Evolutionary conservation across 2,797 vertebrate genomes (phyloP).

Genomic region (Lacerta agilis): DNA sequence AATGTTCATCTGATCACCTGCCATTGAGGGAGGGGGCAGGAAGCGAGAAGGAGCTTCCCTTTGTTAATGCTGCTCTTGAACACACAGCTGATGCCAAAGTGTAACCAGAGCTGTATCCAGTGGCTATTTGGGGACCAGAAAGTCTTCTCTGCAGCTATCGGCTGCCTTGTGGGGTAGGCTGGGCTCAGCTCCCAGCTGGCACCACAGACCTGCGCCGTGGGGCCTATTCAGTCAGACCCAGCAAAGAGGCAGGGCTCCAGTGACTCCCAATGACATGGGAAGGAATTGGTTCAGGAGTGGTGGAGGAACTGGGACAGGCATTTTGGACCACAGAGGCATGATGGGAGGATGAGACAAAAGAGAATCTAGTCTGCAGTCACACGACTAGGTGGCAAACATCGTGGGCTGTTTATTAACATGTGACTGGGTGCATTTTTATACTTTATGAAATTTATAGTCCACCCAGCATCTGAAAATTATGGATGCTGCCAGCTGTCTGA

Average conservation of each 20-base stretch:
- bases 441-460: too few relatives aligned
- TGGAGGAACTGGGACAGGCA: too few relatives aligned
- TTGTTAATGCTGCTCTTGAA: background rate
- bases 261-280: background rate
- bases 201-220: background rate
- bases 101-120: constrained; percentile 39
- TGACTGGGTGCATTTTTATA: too few relatives aligned
- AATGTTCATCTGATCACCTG: background rate
- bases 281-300: background rate
- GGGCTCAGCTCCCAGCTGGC: background rate
- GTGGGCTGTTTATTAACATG: too few relatives aligned
- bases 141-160: constrained; percentile 32
- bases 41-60: background rate
- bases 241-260: background rate
- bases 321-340: too few relatives aligned
- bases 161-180: background rate
- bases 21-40: background rate
- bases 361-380: background rate
- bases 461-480: too few relatives aligned
- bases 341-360: too few relatives aligned
- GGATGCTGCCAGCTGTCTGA: too few relatives aligned
- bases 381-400: background rate
- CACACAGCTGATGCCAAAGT: fast-evolving
- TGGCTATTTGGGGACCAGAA: constrained; percentile 60
- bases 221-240: background rate